Percentiles rank a stretch among this genome's conserved stretches.
Evolutionary conservation across 2,113 vertebrate species (phyloP).

Genomic region (Peucedramus taeniatus): DNA sequence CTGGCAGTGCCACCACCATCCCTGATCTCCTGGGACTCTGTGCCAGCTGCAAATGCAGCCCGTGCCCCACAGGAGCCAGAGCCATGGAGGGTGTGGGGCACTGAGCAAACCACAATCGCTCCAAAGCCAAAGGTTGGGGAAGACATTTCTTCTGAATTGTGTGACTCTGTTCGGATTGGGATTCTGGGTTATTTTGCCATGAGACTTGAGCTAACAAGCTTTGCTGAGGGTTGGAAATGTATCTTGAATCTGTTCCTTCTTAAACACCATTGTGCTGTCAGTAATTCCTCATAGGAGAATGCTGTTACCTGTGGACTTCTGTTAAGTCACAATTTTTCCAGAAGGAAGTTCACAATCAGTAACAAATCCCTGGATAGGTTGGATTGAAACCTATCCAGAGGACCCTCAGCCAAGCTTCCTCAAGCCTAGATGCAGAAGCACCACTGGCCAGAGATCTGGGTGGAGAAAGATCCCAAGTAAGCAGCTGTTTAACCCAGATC

Average conservation of each 20-base stretch:
- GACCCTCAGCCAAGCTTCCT: background rate
- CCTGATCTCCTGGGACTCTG: background rate
- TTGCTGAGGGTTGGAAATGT: background rate
- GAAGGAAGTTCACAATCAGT: background rate
- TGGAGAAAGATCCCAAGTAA: background rate
- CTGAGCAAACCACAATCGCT: accelerated
- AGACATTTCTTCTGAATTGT: background rate
- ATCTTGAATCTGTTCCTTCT: background rate
- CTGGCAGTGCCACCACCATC: background rate
- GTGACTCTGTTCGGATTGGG: background rate
- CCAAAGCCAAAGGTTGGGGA: background rate
- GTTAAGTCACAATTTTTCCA: background rate
- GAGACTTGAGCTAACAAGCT: background rate
- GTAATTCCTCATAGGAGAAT: background rate
- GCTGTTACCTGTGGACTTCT: background rate
- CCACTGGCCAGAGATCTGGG: background rate
- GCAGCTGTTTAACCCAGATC: too few relatives aligned
- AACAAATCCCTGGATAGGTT: background rate
- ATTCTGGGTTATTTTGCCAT: background rate
- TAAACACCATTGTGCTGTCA: background rate
- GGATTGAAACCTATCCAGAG: background rate
- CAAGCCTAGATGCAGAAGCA: background rate
- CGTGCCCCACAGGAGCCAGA: background rate
- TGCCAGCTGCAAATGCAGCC: background rate
- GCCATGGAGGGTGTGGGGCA: background rate